Percentiles rank a stretch among this genome's conserved stretches.
Evolutionary conservation across 2,797 vertebrate genomes (phyloP).

Genomic region (Bryconaethiops microstoma): DNA sequence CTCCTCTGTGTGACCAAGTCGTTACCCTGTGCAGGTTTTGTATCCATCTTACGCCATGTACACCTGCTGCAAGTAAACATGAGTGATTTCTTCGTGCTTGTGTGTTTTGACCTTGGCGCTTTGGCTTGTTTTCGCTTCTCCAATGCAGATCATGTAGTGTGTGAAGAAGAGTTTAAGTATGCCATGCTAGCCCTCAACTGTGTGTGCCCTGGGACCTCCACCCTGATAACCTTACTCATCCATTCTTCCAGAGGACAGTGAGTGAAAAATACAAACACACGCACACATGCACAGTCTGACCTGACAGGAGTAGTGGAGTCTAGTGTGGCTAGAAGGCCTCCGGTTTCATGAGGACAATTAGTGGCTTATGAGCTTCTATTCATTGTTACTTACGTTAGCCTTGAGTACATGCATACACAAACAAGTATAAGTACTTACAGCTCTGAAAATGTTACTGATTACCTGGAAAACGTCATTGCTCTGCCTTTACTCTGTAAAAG

Average conservation of each 20-base stretch:
- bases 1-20: too few species aligned
- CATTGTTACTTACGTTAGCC: too few species aligned
- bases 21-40: background rate
- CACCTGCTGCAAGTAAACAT: background rate
- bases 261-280: slow-evolving; percentile 62
- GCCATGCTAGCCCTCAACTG: slow-evolving; percentile 89
- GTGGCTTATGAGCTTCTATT: too few species aligned
- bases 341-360: too few species aligned
- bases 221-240: slow-evolving; percentile 85
- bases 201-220: slow-evolving; percentile 85
- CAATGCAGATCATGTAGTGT: slow-evolving; percentile 84
- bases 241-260: slow-evolving; percentile 88
- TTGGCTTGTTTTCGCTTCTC: background rate
- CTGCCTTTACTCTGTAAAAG: too few species aligned
- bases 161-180: slow-evolving; percentile 88
- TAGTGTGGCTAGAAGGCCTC: too few species aligned
- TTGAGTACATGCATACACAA: too few species aligned
- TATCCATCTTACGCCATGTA: background rate
- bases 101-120: background rate
- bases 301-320: too few species aligned
- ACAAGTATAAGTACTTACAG: too few species aligned
- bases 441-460: too few species aligned
- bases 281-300: slow-evolving; percentile 6
- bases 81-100: background rate
- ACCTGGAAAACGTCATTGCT: too few species aligned